These are phyloP conservation scores for Excalfactoria chinensis DNA, from an alignment of 2,113 vertebrate species.

Conservation along the genomic window DNA sequence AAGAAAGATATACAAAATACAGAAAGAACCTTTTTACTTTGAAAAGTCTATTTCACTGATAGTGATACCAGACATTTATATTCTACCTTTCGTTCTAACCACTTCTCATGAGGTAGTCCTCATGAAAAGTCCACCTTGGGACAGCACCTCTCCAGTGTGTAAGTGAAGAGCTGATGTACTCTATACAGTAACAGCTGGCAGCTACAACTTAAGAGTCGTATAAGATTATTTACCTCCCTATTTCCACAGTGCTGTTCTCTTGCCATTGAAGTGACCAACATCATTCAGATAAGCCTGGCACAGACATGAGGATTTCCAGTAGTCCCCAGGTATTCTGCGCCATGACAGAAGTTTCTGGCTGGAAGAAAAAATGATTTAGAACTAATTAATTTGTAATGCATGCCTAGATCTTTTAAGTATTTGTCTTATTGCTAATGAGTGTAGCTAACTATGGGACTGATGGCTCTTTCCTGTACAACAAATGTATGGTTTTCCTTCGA, in stretches of 20 bases:
- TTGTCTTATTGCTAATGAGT: background rate
- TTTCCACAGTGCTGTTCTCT: background rate
- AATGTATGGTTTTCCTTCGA: background rate
- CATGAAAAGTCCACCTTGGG: background rate
- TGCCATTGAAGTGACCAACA: background rate
- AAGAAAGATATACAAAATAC: background rate
- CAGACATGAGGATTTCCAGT: background rate
- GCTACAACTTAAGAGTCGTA: background rate
- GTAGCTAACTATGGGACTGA: background rate
- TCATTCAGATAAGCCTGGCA: background rate
- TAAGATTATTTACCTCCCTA: background rate
- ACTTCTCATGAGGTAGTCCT: background rate
- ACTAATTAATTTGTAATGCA: background rate
- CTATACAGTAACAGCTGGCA: background rate
- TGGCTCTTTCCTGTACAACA: background rate
- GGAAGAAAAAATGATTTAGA: background rate
- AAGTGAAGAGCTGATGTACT: background rate
- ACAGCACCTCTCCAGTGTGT: background rate
- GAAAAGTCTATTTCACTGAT: slow-evolving; percentile 15
- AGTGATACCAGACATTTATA: background rate
- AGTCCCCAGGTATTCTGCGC: background rate
- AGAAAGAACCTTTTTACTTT: background rate
- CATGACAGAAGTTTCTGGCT: background rate
- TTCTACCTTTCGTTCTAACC: background rate
- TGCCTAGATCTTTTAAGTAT: background rate